A percentile compares a stretch with the other conserved stretches of the same genome.
Conservation (phyloP, 2,888 invertebrate genomes). For the Phyllotreta striolata region DNA sequence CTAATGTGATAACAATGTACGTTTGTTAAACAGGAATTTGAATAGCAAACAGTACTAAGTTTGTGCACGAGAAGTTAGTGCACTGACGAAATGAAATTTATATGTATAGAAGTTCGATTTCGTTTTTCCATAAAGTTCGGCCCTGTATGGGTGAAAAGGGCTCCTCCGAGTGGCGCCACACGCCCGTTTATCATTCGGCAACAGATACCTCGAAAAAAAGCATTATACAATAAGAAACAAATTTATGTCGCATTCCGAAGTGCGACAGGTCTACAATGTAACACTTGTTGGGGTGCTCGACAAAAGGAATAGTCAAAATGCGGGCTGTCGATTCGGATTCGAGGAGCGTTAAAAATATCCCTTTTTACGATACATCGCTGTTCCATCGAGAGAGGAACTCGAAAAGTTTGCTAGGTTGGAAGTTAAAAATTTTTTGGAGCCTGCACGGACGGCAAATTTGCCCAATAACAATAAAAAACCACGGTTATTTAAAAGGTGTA, state of each 20-base stretch:
- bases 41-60: too few relatives aligned
- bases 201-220: slow-evolving; percentile 19
- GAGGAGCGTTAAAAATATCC: slow-evolving; percentile 31
- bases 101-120: too few relatives aligned
- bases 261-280: slow-evolving; percentile 32
- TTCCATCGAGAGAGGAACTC: slow-evolving; percentile 29
- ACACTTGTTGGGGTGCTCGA: slow-evolving; percentile 33
- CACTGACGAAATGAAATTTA: too few relatives aligned
- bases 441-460: background rate
- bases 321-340: slow-evolving; percentile 19
- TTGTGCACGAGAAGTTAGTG: too few relatives aligned
- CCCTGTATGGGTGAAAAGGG: slow-evolving; percentile 3
- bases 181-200: slow-evolving; percentile 11
- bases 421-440: background rate
- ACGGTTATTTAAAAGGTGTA: slow-evolving; percentile 6
- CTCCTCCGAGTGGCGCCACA: slow-evolving; percentile 5
- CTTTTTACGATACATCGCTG: slow-evolving; percentile 33
- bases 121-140: background rate
- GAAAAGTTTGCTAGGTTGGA: background rate
- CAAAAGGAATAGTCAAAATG: slow-evolving; percentile 28
- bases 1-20: too few relatives aligned
- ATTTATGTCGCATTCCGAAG: slow-evolving; percentile 31
- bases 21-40: too few relatives aligned
- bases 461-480: background rate
- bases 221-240: slow-evolving; percentile 28